Evolutionary conservation across 1,140 invertebrate genomes (phyloP), one percentile per base, ranked within the genome.

Genomic region (Apis cerana): DNA sequence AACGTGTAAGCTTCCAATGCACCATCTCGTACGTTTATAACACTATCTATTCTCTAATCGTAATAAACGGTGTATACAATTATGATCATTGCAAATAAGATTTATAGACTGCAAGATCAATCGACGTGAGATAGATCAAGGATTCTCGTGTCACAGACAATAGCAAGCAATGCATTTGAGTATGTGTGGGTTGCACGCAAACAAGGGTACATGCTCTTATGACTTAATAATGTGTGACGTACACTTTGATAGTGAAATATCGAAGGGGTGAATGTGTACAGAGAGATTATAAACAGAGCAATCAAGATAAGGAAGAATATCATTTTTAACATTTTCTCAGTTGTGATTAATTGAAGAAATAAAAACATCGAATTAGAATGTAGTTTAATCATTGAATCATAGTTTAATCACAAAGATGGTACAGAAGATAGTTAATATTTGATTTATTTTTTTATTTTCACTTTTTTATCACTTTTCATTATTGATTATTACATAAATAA

Each of bases 121-220:
- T 33, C 17, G 62, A 64, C 9, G 23, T 19, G 62, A 67, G 50
- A 67, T 65, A n/a, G 23, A 64, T 59, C 61, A 62, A 33, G 50
- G 50, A 67, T 13, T 33, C 43, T 75, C 72, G 43, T 48, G 19
- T 11, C 23, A 12, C 13, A 19, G n/a, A 65, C 48, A 23, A 50
- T 50, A 33, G 23, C 58, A 62, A 65, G 61, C 27, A 50, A 10
- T 12, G 7, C 10, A 10, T 5, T 0, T 1, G 5, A 12, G 52
- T 33, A 27, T 58, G 7, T 21, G 19, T n/a, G 27, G 2, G 27
- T 17, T 19, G 15, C 54, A 21, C 52, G 17, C 23, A 27, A 33
- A n/a, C 11, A 64, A 67, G 21, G 13, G 52, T 65, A 64, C 21
- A 62, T 78, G 52, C 75, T 78, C 64, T 68, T 58, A 68, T n/a